Conservation (phyloP, 2,113 vertebrate species). For the Theropithecus gelada region DNA sequence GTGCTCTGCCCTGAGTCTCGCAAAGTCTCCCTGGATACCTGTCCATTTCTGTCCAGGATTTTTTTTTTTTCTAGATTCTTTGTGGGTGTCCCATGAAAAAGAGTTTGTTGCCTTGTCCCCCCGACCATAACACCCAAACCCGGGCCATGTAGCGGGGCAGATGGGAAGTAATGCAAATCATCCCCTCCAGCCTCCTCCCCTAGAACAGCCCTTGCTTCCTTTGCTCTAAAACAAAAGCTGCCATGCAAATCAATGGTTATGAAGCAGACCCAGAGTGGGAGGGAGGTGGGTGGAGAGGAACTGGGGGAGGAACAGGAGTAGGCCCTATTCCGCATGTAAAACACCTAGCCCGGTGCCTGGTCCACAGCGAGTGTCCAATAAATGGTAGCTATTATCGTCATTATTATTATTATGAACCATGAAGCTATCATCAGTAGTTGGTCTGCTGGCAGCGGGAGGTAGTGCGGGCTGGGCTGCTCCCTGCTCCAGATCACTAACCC, state of each 20-base stretch:
- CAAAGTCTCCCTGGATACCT: neutral
- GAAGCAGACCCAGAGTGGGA: neutral
- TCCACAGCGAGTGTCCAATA: conserved; percentile 74
- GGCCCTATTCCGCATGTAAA: conserved; percentile 41
- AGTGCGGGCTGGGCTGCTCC: conserved; percentile 53
- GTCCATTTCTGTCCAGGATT: neutral
- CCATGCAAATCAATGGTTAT: neutral
- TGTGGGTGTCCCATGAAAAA: neutral
- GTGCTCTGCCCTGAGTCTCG: neutral
- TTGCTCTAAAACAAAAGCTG: conserved; percentile 29
- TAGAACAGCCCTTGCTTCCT: neutral
- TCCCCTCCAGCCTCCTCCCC: neutral
- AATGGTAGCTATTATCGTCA: conserved; percentile 73
- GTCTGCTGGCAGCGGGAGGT: conserved; percentile 70
- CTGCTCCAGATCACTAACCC: conserved; percentile 75
- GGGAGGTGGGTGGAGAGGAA: neutral
- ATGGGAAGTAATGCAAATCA: neutral
- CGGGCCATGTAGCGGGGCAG: neutral
- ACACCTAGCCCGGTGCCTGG: conserved; percentile 56
- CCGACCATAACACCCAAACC: neutral
- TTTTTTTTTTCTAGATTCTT: neutral
- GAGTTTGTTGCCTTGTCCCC: neutral
- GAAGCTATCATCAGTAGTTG: conserved; percentile 30
- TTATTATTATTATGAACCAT: conserved; percentile 53
- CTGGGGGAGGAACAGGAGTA: neutral